Evolutionary conservation across 2,113 vertebrate genomes (phyloP).

Genomic region (Nycticebus coucang): DNA sequence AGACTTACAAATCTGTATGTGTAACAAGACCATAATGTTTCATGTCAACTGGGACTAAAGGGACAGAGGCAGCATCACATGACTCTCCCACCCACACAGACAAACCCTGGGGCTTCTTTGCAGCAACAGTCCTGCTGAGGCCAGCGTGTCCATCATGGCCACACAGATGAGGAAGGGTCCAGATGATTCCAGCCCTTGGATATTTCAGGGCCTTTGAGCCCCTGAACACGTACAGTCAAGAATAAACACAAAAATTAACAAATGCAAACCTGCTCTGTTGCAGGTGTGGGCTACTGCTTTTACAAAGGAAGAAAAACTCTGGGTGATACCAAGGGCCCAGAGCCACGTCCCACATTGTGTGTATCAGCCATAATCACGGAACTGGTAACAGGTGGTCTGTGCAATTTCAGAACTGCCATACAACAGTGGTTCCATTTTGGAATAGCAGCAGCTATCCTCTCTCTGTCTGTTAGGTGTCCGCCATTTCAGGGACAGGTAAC

Average conservation of each 20-base stretch:
- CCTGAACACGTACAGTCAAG: not conserved
- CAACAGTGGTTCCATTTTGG: not conserved
- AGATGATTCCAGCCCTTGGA: no score
- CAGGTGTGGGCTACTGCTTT: not conserved
- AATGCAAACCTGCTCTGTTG: not conserved
- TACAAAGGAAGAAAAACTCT: not conserved
- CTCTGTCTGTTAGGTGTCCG: not conserved
- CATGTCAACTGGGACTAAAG: not conserved
- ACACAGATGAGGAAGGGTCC: no score
- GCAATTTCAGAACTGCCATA: not conserved
- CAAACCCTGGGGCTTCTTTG: no score
- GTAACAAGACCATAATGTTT: not conserved
- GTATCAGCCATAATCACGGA: not conserved
- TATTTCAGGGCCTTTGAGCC: no score
- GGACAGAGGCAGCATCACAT: not conserved
- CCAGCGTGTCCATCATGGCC: no score
- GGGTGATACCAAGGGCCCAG: no score
- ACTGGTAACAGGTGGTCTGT: not conserved
- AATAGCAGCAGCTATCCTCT: not conserved
- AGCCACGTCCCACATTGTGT: not conserved
- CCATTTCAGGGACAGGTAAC: not conserved
- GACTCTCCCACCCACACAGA: no score
- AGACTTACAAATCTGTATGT: not conserved
- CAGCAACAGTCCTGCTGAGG: no score
- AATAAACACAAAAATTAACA: not conserved